Percentiles rank a stretch among this genome's conserved stretches.
Evolutionary conservation across 2,113 vertebrate genomes (phyloP).

Genomic region (Grantiella picta): DNA sequence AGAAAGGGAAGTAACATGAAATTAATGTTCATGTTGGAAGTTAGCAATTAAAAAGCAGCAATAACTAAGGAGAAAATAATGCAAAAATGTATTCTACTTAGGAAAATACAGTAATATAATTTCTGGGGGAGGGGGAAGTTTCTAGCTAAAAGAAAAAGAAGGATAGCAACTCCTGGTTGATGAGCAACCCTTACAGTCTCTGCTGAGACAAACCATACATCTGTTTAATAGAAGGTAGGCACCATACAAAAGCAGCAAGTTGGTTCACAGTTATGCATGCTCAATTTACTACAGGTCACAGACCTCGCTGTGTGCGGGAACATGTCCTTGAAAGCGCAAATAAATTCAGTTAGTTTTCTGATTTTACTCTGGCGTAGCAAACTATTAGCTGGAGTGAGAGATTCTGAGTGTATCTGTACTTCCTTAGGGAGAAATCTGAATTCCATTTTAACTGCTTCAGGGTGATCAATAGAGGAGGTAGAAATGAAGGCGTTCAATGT

Average conservation of each 20-base stretch:
- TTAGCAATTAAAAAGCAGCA: not conserved
- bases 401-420: not conserved
- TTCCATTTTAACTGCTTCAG: not conserved
- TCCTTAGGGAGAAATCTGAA: not conserved
- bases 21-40: not conserved
- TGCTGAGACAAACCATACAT: not conserved
- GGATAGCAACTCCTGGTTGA: not conserved
- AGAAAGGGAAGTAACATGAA: not conserved
- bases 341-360: constrained; percentile 12
- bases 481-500: not conserved
- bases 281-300: constrained; percentile 21
- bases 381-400: not conserved
- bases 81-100: not conserved
- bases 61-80: not conserved
- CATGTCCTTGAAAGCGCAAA: not conserved
- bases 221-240: not conserved
- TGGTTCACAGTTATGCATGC: not conserved
- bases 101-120: not conserved
- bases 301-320: not conserved
- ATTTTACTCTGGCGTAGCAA: not conserved
- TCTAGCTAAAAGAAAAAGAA: not conserved
- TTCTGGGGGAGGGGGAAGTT: fast-evolving
- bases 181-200: not conserved
- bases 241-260: not conserved
- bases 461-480: not conserved